Evolutionary conservation across 1,140 invertebrate genomes (phyloP), one percentile per base, ranked within the genome.

Genomic region (Panagrolaimus sp.): DNA sequence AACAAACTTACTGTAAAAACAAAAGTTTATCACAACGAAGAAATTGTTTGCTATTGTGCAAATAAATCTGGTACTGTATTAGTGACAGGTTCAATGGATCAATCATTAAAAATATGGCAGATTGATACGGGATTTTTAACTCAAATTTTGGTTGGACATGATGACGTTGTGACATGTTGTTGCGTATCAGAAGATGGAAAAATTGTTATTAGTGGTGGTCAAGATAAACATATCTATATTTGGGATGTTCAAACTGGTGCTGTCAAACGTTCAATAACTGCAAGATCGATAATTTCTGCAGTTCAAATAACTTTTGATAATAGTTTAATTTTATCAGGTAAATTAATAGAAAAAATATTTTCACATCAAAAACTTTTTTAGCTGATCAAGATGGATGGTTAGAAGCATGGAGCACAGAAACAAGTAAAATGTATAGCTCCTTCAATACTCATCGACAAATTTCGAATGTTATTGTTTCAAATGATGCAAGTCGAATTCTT

Each of bases 61-160:
- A 78, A 76, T 62, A 64, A 57, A 65, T 71, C 61, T 61, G 77
- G 75, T 1, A 71, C 64, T 9, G 46, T 75, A 31, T 44, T 79
- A 20, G 72, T 79, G 20, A 78, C 76, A 13, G 76, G 76, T 38
- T 80, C 78, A 23, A 61, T 65, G 31, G 76, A 78, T 68, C 63
- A 73, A 38, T 78, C 76, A 11, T 61, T 78, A 9, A 78, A 78
- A 75, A 51, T 79, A 9, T 78, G 76, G 76, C 68, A 72, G 63
- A 61, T 77, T 16, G 72, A 75, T 61, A 74, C 74, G 23, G 74
- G 76, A 7, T 77, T 76, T 23, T 67, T 78, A 4, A 78, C 77
- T 7, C 76, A 78, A 62, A 76, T 77, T 38, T 67, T 78, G 61
- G 76, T 79, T 23, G 76, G 76, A 4, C 76, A 78, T 61, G 77